These are phyloP conservation scores for Thermophis baileyi DNA, from an alignment of 2,113 vertebrate species.

Conservation along the genomic window DNA sequence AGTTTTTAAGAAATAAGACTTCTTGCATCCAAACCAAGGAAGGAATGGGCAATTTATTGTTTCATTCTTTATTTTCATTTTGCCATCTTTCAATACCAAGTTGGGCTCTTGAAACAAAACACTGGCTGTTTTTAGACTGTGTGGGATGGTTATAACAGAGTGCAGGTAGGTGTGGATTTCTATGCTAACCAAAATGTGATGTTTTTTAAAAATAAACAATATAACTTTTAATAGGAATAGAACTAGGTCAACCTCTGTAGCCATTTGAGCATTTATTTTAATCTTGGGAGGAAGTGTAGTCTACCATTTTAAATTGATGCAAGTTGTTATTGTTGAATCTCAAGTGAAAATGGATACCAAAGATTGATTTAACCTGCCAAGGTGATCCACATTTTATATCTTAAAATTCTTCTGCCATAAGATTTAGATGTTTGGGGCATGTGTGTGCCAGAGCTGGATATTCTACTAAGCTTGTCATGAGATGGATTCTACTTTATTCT, in stretches of 20 bases:
- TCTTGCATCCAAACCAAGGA: neutral
- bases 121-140: neutral
- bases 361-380: neutral
- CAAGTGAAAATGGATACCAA: constrained; percentile 10
- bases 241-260: neutral
- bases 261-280: constrained; percentile 18
- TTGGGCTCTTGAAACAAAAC: neutral
- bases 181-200: neutral
- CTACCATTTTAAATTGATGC: neutral
- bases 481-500: neutral
- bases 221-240: neutral
- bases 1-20: neutral
- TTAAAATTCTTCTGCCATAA: neutral
- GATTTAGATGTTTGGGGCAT: neutral
- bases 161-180: neutral
- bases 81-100: neutral
- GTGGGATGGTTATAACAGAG: neutral
- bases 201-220: neutral
- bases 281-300: neutral
- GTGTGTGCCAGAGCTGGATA: neutral
- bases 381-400: neutral
- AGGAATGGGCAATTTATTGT: neutral
- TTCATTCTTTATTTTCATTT: neutral
- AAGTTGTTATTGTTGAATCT: neutral
- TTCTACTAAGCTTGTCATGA: neutral